Evolutionary conservation across 2,888 invertebrate genomes (phyloP).

Genomic region (Arge pagana): DNA sequence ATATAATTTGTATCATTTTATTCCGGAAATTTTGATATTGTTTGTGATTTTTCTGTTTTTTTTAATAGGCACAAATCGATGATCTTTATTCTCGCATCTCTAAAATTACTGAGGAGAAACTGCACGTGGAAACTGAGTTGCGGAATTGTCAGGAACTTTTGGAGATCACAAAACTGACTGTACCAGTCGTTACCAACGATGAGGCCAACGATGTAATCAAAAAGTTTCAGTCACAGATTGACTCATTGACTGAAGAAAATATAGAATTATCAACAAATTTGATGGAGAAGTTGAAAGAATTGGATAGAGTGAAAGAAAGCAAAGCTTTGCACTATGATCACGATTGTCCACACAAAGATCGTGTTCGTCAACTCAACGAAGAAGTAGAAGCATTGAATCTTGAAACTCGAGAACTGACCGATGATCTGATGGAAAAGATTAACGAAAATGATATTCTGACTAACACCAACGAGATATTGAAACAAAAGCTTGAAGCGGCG

Average conservation of each 20-base stretch:
- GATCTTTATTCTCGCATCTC: constrained; percentile 38
- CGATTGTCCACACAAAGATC: constrained; percentile 42
- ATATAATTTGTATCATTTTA: not conserved
- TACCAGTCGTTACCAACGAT: constrained; percentile 29
- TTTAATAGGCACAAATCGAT: constrained; percentile 36
- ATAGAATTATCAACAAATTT: constrained; percentile 62
- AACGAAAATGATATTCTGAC: constrained; percentile 43
- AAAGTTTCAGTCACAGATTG: constrained; percentile 36
- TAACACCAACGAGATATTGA: constrained; percentile 34
- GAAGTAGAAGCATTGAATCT: constrained; percentile 32
- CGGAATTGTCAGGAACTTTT: constrained; percentile 32
- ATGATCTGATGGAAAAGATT: constrained; percentile 43
- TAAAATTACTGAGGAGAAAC: constrained; percentile 36
- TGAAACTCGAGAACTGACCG: constrained; percentile 45
- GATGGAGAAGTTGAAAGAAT: constrained; percentile 62
- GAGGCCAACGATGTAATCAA: constrained; percentile 29
- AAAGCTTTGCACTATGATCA: constrained; percentile 40
- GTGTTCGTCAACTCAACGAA: constrained; percentile 28
- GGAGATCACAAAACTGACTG: constrained; percentile 22
- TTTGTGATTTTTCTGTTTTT: not conserved
- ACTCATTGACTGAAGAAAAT: constrained; percentile 39
- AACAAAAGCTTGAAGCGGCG: constrained; percentile 31
- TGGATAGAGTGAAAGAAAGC: constrained; percentile 40
- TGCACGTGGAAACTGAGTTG: constrained; percentile 33
- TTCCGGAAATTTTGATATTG: constrained; percentile 3